phyloP scores from a whole-genome alignment of 2,113 vertebrate species.

The Corydoras maculifer region DNA sequence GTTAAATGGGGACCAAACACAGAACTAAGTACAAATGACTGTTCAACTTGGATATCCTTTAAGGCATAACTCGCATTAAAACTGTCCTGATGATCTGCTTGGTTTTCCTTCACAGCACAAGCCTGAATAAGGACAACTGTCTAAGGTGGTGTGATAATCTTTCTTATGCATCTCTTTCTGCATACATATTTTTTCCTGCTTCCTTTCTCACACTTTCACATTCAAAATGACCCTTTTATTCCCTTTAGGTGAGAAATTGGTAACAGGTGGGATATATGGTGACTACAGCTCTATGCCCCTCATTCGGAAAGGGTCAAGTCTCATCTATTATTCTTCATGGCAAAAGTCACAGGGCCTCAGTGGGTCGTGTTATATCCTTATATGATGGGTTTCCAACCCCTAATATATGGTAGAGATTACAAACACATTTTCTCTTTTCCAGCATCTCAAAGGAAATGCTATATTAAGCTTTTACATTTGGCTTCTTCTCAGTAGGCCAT shows the following conservation, averaged over 20 bases:
- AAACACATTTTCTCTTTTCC: slow-evolving; percentile 44
- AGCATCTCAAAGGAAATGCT: slow-evolving; percentile 45
- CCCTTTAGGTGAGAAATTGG: slow-evolving; percentile 47
- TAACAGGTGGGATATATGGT: slow-evolving; percentile 37
- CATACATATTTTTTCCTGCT: slow-evolving; percentile 1
- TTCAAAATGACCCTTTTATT: slow-evolving; percentile 42
- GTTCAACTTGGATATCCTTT: too few species aligned
- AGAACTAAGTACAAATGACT: too few species aligned
- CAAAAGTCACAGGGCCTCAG: slow-evolving; percentile 48
- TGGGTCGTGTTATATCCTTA: slow-evolving; percentile 53
- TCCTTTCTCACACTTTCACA: slow-evolving; percentile 1
- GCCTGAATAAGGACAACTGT: background rate
- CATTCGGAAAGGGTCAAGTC: slow-evolving; percentile 50
- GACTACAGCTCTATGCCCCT: slow-evolving; percentile 36
- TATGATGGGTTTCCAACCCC: slow-evolving; percentile 53
- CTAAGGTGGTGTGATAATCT: background rate
- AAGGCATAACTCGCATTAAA: background rate
- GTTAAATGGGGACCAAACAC: background rate
- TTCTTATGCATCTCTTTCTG: slow-evolving; percentile 2
- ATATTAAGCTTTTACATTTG: slow-evolving; percentile 40
- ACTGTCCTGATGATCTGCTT: background rate
- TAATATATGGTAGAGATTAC: slow-evolving; percentile 53
- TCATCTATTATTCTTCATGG: slow-evolving; percentile 53
- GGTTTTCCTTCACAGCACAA: background rate
- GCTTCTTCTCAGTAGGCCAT: slow-evolving; percentile 44